These are phyloP conservation scores for Spheniscus humboldti DNA, from an alignment of 2,797 vertebrate species.

Conservation along the genomic window DNA sequence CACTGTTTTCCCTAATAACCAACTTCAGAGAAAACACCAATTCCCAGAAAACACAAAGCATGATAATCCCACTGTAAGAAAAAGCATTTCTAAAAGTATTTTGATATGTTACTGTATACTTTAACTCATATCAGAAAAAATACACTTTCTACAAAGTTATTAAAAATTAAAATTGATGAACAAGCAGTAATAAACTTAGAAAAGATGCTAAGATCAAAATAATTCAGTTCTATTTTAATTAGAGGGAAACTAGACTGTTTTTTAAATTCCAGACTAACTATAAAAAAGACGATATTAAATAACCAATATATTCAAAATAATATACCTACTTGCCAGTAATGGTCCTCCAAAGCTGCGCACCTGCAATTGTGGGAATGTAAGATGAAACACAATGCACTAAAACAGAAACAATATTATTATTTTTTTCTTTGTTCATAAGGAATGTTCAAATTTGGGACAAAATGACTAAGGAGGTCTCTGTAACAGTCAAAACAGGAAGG, in stretches of 20 bases:
- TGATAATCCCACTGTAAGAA: not conserved
- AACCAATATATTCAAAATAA: not conserved
- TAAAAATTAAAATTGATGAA: not conserved
- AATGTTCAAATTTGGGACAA: not conserved
- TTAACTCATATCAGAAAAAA: not conserved
- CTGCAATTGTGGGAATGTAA: conserved; percentile 70
- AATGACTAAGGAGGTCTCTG: not conserved
- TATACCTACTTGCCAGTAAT: conserved; percentile 85
- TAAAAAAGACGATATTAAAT: not conserved
- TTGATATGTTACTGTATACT: not conserved
- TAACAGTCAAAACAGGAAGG: not conserved
- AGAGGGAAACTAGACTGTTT: not conserved
- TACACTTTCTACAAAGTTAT: not conserved
- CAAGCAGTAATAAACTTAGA: not conserved
- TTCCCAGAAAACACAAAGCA: not conserved
- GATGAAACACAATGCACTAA: not conserved
- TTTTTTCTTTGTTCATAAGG: not conserved
- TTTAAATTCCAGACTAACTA: not conserved
- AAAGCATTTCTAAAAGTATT: not conserved
- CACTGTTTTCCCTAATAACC: not conserved
- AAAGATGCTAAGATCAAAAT: not conserved
- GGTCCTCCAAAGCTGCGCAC: conserved; percentile 81
- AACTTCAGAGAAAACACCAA: not conserved
- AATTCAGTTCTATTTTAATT: not conserved
- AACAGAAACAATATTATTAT: not conserved